phyloP scores from a whole-genome alignment of 2,888 invertebrate species.

The Caenorhabditis panamensis region DNA sequence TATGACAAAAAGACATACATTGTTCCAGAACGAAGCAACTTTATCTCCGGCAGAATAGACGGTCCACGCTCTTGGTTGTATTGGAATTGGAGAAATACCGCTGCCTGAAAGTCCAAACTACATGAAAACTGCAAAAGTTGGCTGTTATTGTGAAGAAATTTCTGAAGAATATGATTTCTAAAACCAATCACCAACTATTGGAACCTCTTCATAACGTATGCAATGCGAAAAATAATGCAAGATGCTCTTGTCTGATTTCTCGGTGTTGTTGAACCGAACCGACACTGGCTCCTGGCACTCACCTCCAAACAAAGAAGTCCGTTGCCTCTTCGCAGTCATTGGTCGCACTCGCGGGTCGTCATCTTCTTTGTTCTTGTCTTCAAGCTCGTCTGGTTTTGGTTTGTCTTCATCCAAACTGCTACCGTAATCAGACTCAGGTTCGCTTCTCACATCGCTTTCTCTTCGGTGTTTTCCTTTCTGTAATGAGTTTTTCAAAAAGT shows the following conservation, averaged over 20 bases:
- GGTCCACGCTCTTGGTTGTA: constrained; percentile 51
- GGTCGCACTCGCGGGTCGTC: constrained; percentile 33
- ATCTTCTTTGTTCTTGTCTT: not conserved
- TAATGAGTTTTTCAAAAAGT: constrained; percentile 19
- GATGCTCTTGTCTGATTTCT: constrained; percentile 52
- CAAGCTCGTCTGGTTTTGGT: constrained; percentile 17
- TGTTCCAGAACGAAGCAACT: constrained; percentile 52
- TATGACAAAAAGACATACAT: too few relatives aligned
- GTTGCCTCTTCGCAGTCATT: constrained; percentile 52
- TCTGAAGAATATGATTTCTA: too few relatives aligned
- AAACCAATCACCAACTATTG: too few relatives aligned
- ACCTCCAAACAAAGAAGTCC: constrained; percentile 61
- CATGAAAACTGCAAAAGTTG: too few relatives aligned
- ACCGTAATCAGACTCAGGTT: constrained; percentile 54
- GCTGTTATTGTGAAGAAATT: too few relatives aligned
- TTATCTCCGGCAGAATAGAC: constrained; percentile 45
- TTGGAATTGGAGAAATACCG: constrained; percentile 7
- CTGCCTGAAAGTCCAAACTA: constrained; percentile 24
- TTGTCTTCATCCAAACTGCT: constrained; percentile 48
- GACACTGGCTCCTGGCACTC: constrained; percentile 42
- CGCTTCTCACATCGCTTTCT: constrained; percentile 27
- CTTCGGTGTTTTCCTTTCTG: constrained; percentile 23
- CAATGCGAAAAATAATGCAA: constrained; percentile 27
- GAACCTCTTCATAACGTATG: too few relatives aligned
- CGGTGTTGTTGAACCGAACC: constrained; percentile 9